phyloP scores from a whole-genome alignment of 64 coral and sea anemone species.

The Catalaphyllia jardinei region DNA sequence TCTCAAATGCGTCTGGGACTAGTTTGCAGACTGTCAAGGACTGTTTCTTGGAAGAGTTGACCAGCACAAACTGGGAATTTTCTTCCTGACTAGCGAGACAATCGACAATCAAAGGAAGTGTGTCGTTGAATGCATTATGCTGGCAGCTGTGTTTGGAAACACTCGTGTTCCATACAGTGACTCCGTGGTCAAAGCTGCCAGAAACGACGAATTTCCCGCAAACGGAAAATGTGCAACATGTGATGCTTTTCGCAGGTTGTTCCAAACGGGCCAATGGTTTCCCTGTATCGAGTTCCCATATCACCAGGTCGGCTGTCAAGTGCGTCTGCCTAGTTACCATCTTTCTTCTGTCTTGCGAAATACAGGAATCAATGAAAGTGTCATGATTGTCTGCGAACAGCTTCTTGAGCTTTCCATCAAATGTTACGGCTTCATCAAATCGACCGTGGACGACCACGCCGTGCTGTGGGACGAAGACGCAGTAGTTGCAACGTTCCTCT shows the following conservation, averaged over 20 bases:
- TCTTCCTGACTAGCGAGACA: conserved; percentile 24
- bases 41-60: conserved; percentile 38
- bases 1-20: background rate
- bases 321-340: conserved; percentile 53
- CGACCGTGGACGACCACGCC: conserved; percentile 40
- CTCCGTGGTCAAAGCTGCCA: conserved; percentile 60
- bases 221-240: conserved; percentile 59
- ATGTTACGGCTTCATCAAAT: conserved; percentile 33
- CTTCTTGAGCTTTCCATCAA: conserved; percentile 4
- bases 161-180: conserved; percentile 52
- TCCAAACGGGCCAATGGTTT: background rate
- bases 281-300: conserved; percentile 64
- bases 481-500: conserved; percentile 72
- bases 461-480: conserved; percentile 56
- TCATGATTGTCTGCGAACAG: conserved; percentile 55
- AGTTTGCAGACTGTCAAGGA: conserved; percentile 45
- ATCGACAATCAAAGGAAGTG: conserved; percentile 24
- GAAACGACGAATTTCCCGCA: conserved; percentile 59
- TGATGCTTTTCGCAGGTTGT: conserved; percentile 40
- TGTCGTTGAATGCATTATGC: conserved; percentile 12
- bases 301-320: conserved; percentile 24
- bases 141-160: background rate
- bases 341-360: conserved; percentile 48
- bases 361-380: conserved; percentile 63
- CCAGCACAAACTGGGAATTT: conserved; percentile 40